Percentiles rank a stretch among this genome's conserved stretches.
Evolutionary conservation across 64 coral and sea anemone genomes (phyloP).

Genomic region (Stichodactyla helianthus): DNA sequence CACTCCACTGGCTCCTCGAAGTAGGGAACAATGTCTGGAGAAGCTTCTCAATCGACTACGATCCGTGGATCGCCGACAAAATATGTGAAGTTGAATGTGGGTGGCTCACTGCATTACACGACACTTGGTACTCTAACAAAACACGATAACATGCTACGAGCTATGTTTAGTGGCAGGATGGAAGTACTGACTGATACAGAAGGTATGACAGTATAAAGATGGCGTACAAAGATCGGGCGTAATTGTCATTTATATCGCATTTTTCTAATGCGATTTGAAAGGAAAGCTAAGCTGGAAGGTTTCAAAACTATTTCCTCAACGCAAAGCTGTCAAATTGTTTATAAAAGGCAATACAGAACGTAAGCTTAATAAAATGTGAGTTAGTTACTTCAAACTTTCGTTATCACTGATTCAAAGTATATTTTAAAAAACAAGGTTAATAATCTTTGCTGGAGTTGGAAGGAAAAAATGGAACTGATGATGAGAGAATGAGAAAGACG

Average conservation of each 20-base stretch:
- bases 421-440: too few relatives aligned
- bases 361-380: background rate
- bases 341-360: background rate
- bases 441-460: too few relatives aligned
- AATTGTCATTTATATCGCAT: background rate
- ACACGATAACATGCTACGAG: constrained; percentile 95
- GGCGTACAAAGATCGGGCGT: background rate
- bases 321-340: background rate
- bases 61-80: constrained; percentile 92
- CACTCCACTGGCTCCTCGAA: background rate
- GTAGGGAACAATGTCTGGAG: constrained; percentile 64
- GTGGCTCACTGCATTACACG: constrained; percentile 89
- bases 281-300: background rate
- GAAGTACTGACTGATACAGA: constrained; percentile 95
- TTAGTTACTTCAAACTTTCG: too few relatives aligned
- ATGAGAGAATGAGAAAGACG: too few relatives aligned
- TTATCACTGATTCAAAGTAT: too few relatives aligned
- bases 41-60: constrained; percentile 81
- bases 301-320: background rate
- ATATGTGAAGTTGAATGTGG: constrained; percentile 98
- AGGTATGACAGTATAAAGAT: constrained; percentile 40
- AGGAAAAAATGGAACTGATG: too few relatives aligned
- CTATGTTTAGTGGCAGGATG: constrained; percentile 99
- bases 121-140: constrained; percentile 94
- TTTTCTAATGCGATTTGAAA: background rate